These are phyloP conservation scores for Nomada fucata DNA, from an alignment of 2,888 invertebrate species.

Conservation along the genomic window DNA sequence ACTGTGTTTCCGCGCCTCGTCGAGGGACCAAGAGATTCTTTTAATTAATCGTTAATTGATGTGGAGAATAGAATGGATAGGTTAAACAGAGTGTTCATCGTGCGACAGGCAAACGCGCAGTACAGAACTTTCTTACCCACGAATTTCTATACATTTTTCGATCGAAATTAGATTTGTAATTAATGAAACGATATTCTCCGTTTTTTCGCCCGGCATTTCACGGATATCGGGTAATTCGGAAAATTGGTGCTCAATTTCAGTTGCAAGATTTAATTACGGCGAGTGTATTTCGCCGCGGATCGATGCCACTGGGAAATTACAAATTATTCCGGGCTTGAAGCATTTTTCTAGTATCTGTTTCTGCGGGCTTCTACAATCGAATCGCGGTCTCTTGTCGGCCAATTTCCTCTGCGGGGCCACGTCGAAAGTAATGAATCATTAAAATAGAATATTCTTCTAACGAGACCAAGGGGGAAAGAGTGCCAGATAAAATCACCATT, in stretches of 20 bases:
- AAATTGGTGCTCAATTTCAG: not conserved
- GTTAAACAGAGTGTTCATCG: too few relatives aligned
- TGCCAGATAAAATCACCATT: not conserved
- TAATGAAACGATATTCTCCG: too few relatives aligned
- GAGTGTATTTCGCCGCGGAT: too few relatives aligned
- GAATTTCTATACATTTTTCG: too few relatives aligned
- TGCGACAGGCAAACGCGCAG: too few relatives aligned
- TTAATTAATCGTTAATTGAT: too few relatives aligned
- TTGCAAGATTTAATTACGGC: not conserved
- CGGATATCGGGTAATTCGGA: too few relatives aligned
- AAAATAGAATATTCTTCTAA: not conserved
- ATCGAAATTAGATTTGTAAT: too few relatives aligned
- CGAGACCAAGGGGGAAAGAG: not conserved
- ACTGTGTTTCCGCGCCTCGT: not conserved
- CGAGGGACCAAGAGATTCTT: not conserved
- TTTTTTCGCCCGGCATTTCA: too few relatives aligned
- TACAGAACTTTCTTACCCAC: too few relatives aligned
- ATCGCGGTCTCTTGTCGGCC: slow-evolving; percentile 15
- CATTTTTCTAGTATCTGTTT: not conserved
- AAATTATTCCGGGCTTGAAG: not conserved
- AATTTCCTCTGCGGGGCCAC: slow-evolving; percentile 13
- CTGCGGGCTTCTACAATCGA: not conserved
- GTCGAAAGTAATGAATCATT: slow-evolving; percentile 36
- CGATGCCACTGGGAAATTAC: not conserved
- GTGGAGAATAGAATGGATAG: too few relatives aligned